Base-by-base conservation (phyloP, 1,140 invertebrate genomes). In the Wiebesia pumilae region DNA sequence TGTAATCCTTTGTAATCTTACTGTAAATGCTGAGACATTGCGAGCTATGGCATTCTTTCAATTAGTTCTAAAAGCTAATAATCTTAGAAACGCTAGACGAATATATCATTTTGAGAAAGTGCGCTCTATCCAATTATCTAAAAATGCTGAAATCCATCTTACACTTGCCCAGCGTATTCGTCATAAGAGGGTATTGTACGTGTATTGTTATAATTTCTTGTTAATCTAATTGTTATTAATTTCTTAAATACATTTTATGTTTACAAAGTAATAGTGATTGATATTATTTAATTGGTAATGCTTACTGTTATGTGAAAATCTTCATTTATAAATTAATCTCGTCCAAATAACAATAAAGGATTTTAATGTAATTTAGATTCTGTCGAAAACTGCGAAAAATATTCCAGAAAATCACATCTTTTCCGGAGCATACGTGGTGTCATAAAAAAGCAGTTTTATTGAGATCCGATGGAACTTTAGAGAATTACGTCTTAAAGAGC, bases 401-500 rank as follows among this genome's bases (percentile, higher is more conserved):
- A 91, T 14, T 93, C 30, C 89, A 84, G 30, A 93, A 91, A 86
- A 89, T 90, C 67, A 91, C 91, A 0, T 84, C 83, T 0, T 69
- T 88, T 35, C 91, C 93, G 1, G 92, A 93, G 75, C 89, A 92
- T 54, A 91, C 93, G 16, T 94, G 93, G 88, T 73, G 94, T 54
- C 91, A 92, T 14, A 92, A 92, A 87, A 93, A 94, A 67, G 90
- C 91, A 24, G 84, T 92, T 65, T 93, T 94, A n/a, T 86, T 95
- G 16, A 92, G 90, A 87, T 94, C 93, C 19, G 93, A 95, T 43
- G 95, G 95, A 58, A 94, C 95, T 7, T 94, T 95, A 80, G 94
- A 95, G 83, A 95, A 96, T 91, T 95, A 94, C 81, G 89, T 95
- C n/a, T 81, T 95, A 10, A 96, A 95, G 88, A 96, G 95, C 90